These are phyloP conservation scores for Macrophya annulata DNA, from an alignment of 2,888 invertebrate genomes.

Conservation along the genomic window DNA sequence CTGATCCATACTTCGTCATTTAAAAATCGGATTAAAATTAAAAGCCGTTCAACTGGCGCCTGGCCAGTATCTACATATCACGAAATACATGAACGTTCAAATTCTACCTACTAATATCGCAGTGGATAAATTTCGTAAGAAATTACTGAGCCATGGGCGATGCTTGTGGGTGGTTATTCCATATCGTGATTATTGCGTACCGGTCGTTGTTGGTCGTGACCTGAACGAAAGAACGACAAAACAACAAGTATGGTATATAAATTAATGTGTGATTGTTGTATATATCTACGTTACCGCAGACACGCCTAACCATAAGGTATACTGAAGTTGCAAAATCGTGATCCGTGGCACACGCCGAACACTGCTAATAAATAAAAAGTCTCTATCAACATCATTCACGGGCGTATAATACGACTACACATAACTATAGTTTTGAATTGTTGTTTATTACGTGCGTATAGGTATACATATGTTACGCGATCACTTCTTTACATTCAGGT, in stretches of 20 bases:
- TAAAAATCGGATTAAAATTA: conserved; percentile 14
- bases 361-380: not conserved
- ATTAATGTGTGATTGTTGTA: not conserved
- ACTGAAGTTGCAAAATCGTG: conserved; percentile 43
- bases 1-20: not conserved
- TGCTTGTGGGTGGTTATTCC: conserved; percentile 34
- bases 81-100: not conserved
- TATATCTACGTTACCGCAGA: not conserved
- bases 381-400: conserved; percentile 35
- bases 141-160: conserved; percentile 24
- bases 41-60: not conserved
- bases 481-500: not conserved
- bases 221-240: conserved; percentile 38
- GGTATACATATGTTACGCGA: too few relatives aligned
- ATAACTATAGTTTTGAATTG: not conserved
- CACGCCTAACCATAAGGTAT: conserved; percentile 42
- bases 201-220: conserved; percentile 42
- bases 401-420: conserved; percentile 2
- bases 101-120: not conserved
- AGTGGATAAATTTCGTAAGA: conserved; percentile 3
- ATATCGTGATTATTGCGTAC: conserved; percentile 19
- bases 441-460: conserved; percentile 16
- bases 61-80: not conserved
- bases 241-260: conserved; percentile 12
- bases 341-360: conserved; percentile 52